phyloP scores from a whole-genome alignment of 2,797 vertebrate genomes.

The Phoxinus dragarum region DNA sequence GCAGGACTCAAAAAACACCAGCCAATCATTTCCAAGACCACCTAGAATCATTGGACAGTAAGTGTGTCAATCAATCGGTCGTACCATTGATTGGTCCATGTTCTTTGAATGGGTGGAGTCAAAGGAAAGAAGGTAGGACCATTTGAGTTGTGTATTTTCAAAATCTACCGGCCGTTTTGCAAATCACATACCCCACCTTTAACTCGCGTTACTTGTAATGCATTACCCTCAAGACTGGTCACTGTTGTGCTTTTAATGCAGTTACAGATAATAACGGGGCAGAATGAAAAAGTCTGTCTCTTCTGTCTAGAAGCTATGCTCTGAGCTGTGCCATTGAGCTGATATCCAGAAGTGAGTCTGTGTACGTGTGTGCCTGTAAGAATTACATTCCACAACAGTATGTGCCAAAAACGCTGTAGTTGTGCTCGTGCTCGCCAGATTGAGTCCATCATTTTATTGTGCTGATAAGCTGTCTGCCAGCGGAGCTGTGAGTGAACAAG shows the following conservation, averaged over 20 bases:
- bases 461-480: conserved; percentile 36
- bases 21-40: no score
- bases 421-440: conserved; percentile 34
- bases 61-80: no score
- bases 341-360: background rate
- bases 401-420: conserved; percentile 39
- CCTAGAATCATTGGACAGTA: no score
- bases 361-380: background rate
- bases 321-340: background rate
- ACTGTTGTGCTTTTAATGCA: background rate
- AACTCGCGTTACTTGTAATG: no score
- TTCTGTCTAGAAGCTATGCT: conserved; percentile 5
- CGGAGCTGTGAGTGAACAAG: conserved; percentile 18
- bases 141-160: no score
- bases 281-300: background rate
- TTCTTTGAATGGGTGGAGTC: no score
- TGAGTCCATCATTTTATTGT: conserved; percentile 36
- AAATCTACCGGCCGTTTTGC: no score
- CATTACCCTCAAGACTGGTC: no score
- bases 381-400: conserved; percentile 21
- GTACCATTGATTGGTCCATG: no score
- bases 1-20: no score
- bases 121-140: no score
- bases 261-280: background rate
- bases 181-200: no score